Evolutionary conservation across 2,113 vertebrate species (phyloP), one percentile per base, ranked within the genome.

Genomic region (Anguilla rostrata): DNA sequence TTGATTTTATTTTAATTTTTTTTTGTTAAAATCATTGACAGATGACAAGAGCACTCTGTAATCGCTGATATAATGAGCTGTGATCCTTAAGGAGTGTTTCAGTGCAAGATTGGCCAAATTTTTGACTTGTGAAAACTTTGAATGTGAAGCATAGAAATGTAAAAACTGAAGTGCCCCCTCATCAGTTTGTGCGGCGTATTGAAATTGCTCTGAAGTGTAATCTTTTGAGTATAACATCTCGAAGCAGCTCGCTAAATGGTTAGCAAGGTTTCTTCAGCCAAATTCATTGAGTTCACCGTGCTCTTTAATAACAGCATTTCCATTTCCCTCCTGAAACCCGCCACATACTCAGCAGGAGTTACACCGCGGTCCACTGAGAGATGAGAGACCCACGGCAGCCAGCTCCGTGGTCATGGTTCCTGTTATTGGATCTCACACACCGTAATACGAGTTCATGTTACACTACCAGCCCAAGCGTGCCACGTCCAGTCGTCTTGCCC

Each of bases 341-440:
- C n/a, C 26, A 56, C 79, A 43, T 78, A 39, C 34, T 79, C 34
- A 78, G n/a, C 12, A 15, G 3, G 84, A 71, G 56, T 83, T 39
- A 22, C 80, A 49, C 71, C 83, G 39, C 84, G 78, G 85, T 57
- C 81, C 18, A 57, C 53, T 26, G 46, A 83, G 82, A 60, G 29
- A 18, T 29, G 34, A 34, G 34, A 53, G 18, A 22, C 39, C 40
- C 87, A 89, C 87, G 87, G 85, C 84, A 89, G 84, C 83, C 86
- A 84, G 84, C 93, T 86, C 92, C 92, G 88, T 90, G 87, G 86
- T 92, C 90, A 90, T 86, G 88, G 88, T 82, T 89, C 89, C 84
- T 85, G 84, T 83, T 89, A 85, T 86, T 84, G 89, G 83, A 86
- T 91, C 86, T 75, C 49, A 86, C 83, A 90, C 83, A 87, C 88